Percentiles rank a stretch among this genome's conserved stretches.
These are phyloP conservation scores for Mesaphorura yosii DNA, from an alignment of 1,140 invertebrate species.

Conservation along the genomic window DNA sequence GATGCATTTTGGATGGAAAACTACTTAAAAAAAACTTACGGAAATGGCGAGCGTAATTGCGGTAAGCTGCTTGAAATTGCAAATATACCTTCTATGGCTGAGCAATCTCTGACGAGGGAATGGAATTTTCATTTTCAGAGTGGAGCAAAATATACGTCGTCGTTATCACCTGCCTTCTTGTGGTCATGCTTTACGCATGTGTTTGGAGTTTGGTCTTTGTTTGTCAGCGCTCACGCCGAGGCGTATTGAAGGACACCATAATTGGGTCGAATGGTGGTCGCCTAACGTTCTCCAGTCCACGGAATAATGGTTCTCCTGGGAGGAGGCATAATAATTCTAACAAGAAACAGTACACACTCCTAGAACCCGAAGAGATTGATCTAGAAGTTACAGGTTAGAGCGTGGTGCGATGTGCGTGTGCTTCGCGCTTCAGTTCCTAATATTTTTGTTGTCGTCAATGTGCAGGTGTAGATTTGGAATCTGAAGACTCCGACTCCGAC, in stretches of 20 bases:
- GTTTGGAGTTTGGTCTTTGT: conserved; percentile 59
- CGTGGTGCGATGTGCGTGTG: no score
- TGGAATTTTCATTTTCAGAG: conserved; percentile 47
- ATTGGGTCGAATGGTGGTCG: background rate
- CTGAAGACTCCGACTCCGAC: conserved; percentile 57
- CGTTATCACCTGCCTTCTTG: conserved; percentile 53
- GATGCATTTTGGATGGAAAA: conserved; percentile 94
- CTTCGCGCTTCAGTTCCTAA: no score
- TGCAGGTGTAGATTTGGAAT: conserved; percentile 44
- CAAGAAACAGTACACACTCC: conserved; percentile 44
- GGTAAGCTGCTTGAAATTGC: conserved; percentile 45
- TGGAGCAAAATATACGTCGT: conserved; percentile 82
- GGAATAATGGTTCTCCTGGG: conserved; percentile 27
- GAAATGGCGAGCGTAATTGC: conserved; percentile 59
- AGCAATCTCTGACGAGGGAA: no score
- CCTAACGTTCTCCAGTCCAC: background rate
- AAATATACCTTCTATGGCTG: background rate
- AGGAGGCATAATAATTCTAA: conserved; percentile 32
- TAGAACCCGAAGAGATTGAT: conserved; percentile 46
- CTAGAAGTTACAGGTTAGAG: conserved; percentile 28
- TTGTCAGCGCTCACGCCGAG: conserved; percentile 37
- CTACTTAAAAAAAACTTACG: conserved; percentile 49
- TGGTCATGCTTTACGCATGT: conserved; percentile 50
- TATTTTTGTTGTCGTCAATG: no score
- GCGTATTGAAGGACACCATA: background rate